These are phyloP conservation scores for Eumacrocentrus americanus DNA, from an alignment of 2,888 invertebrate species.

Conservation along the genomic window DNA sequence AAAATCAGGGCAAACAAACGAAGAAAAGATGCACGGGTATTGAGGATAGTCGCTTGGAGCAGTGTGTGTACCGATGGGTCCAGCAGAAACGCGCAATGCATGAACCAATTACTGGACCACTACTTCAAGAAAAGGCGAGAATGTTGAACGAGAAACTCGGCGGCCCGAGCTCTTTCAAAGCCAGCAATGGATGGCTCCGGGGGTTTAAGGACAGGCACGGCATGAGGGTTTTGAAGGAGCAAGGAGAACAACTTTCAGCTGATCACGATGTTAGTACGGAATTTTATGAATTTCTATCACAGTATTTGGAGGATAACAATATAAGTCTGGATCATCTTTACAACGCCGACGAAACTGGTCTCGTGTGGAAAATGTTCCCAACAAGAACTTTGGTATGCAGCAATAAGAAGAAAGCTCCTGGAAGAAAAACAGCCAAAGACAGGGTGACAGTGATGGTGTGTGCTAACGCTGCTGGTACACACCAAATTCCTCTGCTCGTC, in stretches of 20 bases:
- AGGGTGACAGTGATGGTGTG: constrained; percentile 43
- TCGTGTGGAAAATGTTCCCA: constrained; percentile 24
- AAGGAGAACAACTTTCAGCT: constrained; percentile 19
- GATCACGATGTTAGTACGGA: constrained; percentile 5
- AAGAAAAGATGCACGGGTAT: too few relatives aligned
- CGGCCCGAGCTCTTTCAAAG: too few relatives aligned
- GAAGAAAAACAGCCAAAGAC: constrained; percentile 40
- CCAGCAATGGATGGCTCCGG: too few relatives aligned
- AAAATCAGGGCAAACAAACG: too few relatives aligned
- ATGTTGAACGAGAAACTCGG: too few relatives aligned
- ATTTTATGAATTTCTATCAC: too few relatives aligned
- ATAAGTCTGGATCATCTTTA: constrained; percentile 37
- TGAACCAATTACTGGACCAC: too few relatives aligned
- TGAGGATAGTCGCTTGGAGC: too few relatives aligned
- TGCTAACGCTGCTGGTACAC: constrained; percentile 42
- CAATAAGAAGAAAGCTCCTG: constrained; percentile 35
- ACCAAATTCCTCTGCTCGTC: constrained; percentile 43
- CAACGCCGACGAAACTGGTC: constrained; percentile 38
- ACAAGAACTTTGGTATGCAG: constrained; percentile 22
- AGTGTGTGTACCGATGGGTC: too few relatives aligned
- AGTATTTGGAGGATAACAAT: constrained; percentile 37
- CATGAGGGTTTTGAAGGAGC: not conserved
- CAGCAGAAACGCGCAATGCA: too few relatives aligned
- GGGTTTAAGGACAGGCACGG: constrained; percentile 29
- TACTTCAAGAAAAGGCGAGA: too few relatives aligned